These are phyloP conservation scores for Diadumene lineata DNA, from an alignment of 92 coral and sea anemone genomes.

Conservation along the genomic window DNA sequence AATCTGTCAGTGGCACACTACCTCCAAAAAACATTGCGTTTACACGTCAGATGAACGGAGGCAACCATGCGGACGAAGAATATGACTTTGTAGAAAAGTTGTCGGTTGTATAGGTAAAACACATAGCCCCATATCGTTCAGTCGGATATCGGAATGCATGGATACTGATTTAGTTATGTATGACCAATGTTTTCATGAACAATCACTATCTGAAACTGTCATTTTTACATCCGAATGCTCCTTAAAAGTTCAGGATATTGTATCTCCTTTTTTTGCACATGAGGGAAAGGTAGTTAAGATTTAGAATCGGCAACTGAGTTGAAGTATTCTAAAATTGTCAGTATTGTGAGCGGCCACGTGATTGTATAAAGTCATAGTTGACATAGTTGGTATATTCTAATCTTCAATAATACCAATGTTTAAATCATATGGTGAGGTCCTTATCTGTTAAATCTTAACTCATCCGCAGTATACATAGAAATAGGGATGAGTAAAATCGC, in stretches of 20 bases:
- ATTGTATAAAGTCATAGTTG: too few species aligned
- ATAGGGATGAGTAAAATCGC: not conserved
- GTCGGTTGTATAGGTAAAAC: not conserved
- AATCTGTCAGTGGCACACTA: not conserved
- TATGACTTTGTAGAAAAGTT: not conserved
- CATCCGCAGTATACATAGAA: not conserved
- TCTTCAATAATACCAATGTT: not conserved
- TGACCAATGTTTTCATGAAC: not conserved
- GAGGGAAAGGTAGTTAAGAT: not conserved
- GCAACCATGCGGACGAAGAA: not conserved
- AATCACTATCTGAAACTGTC: not conserved
- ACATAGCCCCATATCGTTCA: not conserved
- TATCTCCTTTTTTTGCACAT: not conserved
- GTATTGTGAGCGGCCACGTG: too few species aligned
- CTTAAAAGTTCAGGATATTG: not conserved
- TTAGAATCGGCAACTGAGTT: too few species aligned
- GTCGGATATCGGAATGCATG: slow-evolving; percentile 5
- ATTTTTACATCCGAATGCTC: not conserved
- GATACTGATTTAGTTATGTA: not conserved
- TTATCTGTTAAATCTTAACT: not conserved
- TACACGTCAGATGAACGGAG: not conserved
- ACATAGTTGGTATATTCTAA: too few species aligned
- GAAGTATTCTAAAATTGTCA: too few species aligned
- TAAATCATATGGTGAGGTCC: not conserved
- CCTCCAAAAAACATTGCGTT: not conserved